Percentiles rank a stretch among this genome's conserved stretches.
phyloP scores from a whole-genome alignment of 2,797 vertebrate genomes.

The Acanthis flammea region DNA sequence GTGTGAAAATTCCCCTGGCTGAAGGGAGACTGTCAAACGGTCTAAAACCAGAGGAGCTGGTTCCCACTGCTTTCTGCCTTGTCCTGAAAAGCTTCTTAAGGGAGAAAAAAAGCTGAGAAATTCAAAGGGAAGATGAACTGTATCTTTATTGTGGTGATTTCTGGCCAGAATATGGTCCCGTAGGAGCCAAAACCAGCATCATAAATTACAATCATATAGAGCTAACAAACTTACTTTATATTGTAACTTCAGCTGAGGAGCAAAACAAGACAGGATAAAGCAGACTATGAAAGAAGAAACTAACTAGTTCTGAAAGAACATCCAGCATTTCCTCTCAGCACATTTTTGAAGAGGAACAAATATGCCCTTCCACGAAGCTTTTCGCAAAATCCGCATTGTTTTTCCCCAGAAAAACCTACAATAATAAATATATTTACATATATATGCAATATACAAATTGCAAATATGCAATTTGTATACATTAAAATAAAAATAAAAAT shows the following conservation, averaged over 20 bases:
- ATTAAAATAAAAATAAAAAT: not conserved
- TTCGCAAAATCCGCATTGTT: not conserved
- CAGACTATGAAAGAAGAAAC: not conserved
- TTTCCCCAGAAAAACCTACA: not conserved
- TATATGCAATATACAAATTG: not conserved
- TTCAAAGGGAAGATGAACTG: conserved; percentile 27
- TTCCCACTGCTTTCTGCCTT: conserved; percentile 31
- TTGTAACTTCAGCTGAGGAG: conserved; percentile 12
- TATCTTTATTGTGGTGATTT: conserved; percentile 42
- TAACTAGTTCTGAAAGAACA: conserved; percentile 4
- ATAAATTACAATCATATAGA: conserved; percentile 42
- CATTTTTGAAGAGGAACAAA: not conserved
- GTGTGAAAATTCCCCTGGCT: conserved; percentile 22
- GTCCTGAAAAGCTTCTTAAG: conserved; percentile 7
- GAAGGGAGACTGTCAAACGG: not conserved
- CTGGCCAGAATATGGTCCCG: not conserved
- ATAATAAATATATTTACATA: not conserved
- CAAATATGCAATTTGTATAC: no score
- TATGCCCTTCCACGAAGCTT: not conserved
- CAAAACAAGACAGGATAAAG: conserved; percentile 23
- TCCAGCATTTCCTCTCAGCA: not conserved
- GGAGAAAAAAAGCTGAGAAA: conserved; percentile 1
- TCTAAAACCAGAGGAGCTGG: conserved; percentile 17
- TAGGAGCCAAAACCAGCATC: conserved; percentile 30
- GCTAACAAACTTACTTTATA: conserved; percentile 28